These are phyloP conservation scores for Saccopteryx bilineata DNA, from an alignment of 2,113 vertebrate genomes.

Conservation along the genomic window DNA sequence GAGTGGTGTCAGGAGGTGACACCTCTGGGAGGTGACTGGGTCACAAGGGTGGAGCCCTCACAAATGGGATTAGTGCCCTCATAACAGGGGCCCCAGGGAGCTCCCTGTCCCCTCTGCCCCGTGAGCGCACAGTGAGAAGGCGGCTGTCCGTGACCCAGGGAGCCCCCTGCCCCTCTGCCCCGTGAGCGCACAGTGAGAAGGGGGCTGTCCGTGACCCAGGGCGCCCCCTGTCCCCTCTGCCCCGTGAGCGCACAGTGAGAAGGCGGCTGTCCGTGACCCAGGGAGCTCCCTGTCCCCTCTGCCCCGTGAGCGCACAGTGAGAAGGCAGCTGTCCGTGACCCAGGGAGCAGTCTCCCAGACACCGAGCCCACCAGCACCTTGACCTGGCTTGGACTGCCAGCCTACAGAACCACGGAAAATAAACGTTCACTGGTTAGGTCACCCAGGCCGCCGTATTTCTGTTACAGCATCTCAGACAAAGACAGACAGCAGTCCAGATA, in stretches of 20 bases:
- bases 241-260: too few relatives aligned
- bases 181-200: too few relatives aligned
- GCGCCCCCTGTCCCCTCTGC: too few relatives aligned
- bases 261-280: too few relatives aligned
- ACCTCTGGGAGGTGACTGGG: neutral
- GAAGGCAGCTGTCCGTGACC: neutral
- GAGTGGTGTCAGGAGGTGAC: neutral
- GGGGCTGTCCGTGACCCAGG: too few relatives aligned
- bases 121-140: too few relatives aligned
- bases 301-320: neutral
- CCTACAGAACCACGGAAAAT: neutral
- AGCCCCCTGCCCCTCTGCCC: too few relatives aligned
- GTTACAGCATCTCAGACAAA: neutral
- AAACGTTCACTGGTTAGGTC: fast-evolving
- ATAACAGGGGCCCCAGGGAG: too few relatives aligned
- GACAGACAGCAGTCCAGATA: fast-evolving
- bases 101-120: too few relatives aligned
- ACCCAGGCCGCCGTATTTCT: fast-evolving
- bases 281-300: too few relatives aligned
- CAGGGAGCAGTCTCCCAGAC: neutral
- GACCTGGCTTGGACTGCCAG: neutral
- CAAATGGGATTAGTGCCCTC: too few relatives aligned
- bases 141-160: too few relatives aligned
- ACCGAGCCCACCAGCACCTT: fast-evolving
- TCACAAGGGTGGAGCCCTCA: neutral